These are phyloP conservation scores for Akabosia matsudoensis DNA, from an alignment of 1,140 invertebrate genomes.

Conservation along the genomic window DNA sequence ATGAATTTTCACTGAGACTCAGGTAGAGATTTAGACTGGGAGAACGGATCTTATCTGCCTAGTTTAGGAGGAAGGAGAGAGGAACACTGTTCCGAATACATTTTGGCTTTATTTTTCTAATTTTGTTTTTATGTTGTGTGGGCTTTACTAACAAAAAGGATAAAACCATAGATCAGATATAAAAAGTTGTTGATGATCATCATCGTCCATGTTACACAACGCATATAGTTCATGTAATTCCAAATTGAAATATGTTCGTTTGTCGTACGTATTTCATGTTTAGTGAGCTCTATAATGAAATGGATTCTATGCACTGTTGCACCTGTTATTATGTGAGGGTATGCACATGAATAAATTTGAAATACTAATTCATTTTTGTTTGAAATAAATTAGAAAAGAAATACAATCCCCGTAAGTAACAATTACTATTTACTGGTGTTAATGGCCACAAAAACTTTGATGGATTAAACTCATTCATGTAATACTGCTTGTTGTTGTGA, in stretches of 20 bases:
- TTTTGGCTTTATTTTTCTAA: neutral
- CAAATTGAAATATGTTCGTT: neutral
- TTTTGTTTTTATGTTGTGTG: neutral
- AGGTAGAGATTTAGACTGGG: no score
- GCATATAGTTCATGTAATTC: neutral
- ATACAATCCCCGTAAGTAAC: neutral
- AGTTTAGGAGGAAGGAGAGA: no score
- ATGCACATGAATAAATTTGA: neutral
- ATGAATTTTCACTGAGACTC: slow-evolving; percentile 14
- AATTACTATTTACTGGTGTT: no score
- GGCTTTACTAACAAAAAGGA: neutral
- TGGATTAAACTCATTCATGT: no score
- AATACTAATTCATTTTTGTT: neutral
- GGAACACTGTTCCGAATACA: no score
- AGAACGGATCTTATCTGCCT: no score
- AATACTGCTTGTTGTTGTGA: no score
- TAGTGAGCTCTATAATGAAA: neutral
- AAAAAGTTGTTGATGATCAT: neutral
- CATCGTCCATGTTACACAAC: neutral
- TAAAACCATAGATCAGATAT: neutral
- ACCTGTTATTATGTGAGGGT: neutral
- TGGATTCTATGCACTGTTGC: neutral
- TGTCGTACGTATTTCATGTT: neutral
- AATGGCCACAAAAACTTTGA: no score
- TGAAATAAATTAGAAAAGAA: no score